Evolutionary conservation across 2,797 vertebrate species (phyloP), one percentile per base, ranked within the genome.

Genomic region (Molossus alvarezi): DNA sequence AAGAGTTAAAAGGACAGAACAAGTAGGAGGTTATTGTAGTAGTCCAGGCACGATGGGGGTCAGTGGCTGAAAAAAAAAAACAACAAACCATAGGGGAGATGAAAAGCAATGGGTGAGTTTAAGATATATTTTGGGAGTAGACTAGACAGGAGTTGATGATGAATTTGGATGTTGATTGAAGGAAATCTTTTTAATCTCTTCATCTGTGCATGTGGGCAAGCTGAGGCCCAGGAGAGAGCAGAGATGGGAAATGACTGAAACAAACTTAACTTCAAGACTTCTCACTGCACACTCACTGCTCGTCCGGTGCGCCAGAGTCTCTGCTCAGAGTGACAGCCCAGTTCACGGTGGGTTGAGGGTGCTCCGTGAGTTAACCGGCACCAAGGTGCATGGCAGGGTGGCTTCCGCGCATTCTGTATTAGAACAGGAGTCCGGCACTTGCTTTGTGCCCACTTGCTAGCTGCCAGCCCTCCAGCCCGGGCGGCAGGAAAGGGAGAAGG

Each of bases 1-100:
- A 94, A 88, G 81, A 79, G 53, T 62, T 82, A 89, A 86, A 85
- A 76, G 29, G 55, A 20, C 55, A 94, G 79, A 60, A 21, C 33
- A 81, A 83, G 45, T 45, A 89, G 60, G 27, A 62, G 15, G 18
- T 21, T 48, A 21, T 45, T 71, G 23, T 1, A 88, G 15, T 62
- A 51, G 33, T 62, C 18, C 25, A 77, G 84, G 25, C 13, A 73
- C 67, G 45, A 86, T 10, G 14, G 29, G 33, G 8, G 9, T 58
- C 20, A 1, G 58, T 17, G 33, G 17, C 71, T 88, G 48, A n/a
- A 88, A 76, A n/a, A 71, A 67, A 79, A 93, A 80, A 6, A 33
- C 2, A 33, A 33, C 2, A 33, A 33, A 33, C 33, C 3, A n/a
- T 14, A 48, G 18, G 81, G 29, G 41, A 75, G 58, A 75, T 58